These are phyloP conservation scores for Heliconius ismenius DNA, from an alignment of 2,888 invertebrate genomes.

Conservation along the genomic window DNA sequence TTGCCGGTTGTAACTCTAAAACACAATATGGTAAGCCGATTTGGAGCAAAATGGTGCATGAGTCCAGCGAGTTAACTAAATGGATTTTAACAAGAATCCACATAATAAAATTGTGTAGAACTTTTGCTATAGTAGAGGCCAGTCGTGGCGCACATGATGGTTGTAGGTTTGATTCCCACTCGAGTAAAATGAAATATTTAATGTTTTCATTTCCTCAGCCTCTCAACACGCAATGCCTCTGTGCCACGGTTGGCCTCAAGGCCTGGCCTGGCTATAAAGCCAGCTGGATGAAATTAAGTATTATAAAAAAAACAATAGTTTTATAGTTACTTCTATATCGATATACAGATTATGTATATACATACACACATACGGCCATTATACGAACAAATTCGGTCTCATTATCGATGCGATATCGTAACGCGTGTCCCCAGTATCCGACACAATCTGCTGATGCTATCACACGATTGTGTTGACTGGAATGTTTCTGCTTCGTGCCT, in stretches of 20 bases:
- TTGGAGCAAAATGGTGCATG: conserved; percentile 24
- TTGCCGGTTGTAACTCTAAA: conserved; percentile 35
- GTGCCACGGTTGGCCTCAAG: too few species aligned
- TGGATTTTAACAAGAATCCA: not conserved
- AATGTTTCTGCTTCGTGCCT: conserved; percentile 31
- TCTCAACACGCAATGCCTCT: too few species aligned
- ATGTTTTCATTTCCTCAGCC: not conserved
- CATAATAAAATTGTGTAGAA: not conserved
- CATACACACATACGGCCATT: conserved; percentile 22
- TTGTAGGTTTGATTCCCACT: not conserved
- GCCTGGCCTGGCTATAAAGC: too few species aligned
- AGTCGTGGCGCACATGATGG: not conserved
- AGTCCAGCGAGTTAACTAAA: conserved; percentile 1
- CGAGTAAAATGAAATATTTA: not conserved
- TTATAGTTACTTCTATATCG: not conserved
- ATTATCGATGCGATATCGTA: conserved; percentile 45
- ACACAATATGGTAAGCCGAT: conserved; percentile 34
- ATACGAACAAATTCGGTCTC: conserved; percentile 45
- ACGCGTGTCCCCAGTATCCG: conserved; percentile 45
- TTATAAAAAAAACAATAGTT: not conserved
- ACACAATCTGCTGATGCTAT: conserved; percentile 48
- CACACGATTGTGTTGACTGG: conserved; percentile 44
- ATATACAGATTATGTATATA: not conserved
- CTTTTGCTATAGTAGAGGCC: not conserved
- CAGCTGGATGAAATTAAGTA: too few species aligned